Conservation (phyloP, 2,113 vertebrate genomes). For the Zosterops borbonicus region DNA sequence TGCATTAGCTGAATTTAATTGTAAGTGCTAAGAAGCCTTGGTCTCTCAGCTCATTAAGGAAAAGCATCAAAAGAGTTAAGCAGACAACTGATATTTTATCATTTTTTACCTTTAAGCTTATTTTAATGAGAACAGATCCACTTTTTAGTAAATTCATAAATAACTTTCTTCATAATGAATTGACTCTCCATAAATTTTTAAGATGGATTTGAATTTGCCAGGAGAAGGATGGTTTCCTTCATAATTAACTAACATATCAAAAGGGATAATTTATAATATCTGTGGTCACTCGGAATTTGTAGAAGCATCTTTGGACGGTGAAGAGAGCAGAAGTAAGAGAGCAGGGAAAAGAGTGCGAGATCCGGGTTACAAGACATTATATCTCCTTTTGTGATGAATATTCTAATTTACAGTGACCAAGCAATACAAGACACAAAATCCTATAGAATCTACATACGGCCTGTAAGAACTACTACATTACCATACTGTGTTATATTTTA, state of each 20-base stretch:
- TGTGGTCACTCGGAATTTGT: conserved; percentile 13
- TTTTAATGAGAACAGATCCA: conserved; percentile 43
- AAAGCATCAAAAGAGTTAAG: conserved; percentile 28
- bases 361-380: no score
- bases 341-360: no score
- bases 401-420: no score
- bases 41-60: conserved; percentile 18
- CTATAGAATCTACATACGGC: no score
- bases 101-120: conserved; percentile 46
- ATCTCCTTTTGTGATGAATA: no score
- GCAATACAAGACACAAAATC: no score
- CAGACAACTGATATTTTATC: background rate
- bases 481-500: no score
- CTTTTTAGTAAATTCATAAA: conserved; percentile 61
- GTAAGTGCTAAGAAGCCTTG: background rate
- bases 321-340: no score
- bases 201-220: conserved; percentile 52
- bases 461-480: no score
- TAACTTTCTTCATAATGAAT: conserved; percentile 51
- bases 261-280: conserved; percentile 48
- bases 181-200: conserved; percentile 49
- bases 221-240: conserved; percentile 38
- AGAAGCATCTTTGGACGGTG: no score
- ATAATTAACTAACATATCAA: conserved; percentile 59
- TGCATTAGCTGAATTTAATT: conserved; percentile 27